Evolutionary conservation across 2,888 invertebrate genomes (phyloP).

Genomic region (Melanotus villosus): DNA sequence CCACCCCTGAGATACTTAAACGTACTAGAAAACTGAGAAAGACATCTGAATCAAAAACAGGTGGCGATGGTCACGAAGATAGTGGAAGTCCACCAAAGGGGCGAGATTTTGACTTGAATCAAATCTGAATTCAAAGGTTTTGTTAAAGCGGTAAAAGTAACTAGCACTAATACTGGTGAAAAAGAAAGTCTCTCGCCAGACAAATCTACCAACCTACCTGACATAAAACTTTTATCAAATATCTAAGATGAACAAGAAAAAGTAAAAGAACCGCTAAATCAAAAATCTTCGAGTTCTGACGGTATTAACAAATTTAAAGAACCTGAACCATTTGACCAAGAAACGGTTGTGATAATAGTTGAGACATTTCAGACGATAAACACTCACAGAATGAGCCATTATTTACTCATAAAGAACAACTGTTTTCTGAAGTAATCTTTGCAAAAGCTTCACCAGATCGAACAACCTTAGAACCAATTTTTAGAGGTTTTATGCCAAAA

Average conservation of each 20-base stretch:
- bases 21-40: slow-evolving; percentile 65
- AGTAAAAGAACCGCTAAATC: slow-evolving; percentile 54
- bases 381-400: slow-evolving; percentile 73
- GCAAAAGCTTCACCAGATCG: slow-evolving; percentile 74
- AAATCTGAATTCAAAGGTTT: slow-evolving; percentile 90
- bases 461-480: slow-evolving; percentile 72
- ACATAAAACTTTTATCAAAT: slow-evolving; percentile 52
- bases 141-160: slow-evolving; percentile 73
- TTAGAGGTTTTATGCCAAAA: slow-evolving; percentile 69
- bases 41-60: slow-evolving; percentile 66
- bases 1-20: slow-evolving; percentile 55
- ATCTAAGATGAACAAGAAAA: slow-evolving; percentile 53
- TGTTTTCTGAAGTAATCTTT: slow-evolving; percentile 73
- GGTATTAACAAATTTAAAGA: slow-evolving; percentile 93
- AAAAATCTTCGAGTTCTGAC: slow-evolving; percentile 62
- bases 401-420: slow-evolving; percentile 75
- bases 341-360: slow-evolving; percentile 71
- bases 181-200: slow-evolving; percentile 62
- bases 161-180: slow-evolving; percentile 60
- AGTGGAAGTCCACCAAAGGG: slow-evolving; percentile 71
- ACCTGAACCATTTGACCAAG: slow-evolving; percentile 89
- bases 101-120: slow-evolving; percentile 86
- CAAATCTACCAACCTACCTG: slow-evolving; percentile 58
- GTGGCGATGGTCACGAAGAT: slow-evolving; percentile 69
- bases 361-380: slow-evolving; percentile 75